phyloP scores from a whole-genome alignment of 1,140 invertebrate genomes.

The Phthorimaea operculella region DNA sequence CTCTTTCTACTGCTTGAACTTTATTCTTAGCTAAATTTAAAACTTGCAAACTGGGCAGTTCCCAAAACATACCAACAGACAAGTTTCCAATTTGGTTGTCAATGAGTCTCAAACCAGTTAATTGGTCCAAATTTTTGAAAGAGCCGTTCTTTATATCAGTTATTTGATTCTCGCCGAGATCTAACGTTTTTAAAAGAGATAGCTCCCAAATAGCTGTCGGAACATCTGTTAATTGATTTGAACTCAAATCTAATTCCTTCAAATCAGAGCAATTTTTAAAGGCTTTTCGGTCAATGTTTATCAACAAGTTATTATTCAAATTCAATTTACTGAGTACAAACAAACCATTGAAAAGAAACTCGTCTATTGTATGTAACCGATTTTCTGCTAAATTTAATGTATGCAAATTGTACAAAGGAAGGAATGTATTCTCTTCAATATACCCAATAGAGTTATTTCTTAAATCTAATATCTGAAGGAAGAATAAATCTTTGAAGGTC shows the following conservation, averaged over 20 bases:
- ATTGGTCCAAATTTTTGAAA: slow-evolving; percentile 83
- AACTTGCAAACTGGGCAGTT: slow-evolving; percentile 83
- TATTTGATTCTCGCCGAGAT: slow-evolving; percentile 89
- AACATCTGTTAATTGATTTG: slow-evolving; percentile 83
- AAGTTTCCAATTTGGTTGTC: slow-evolving; percentile 89
- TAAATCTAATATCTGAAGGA: slow-evolving; percentile 88
- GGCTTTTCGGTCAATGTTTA: slow-evolving; percentile 79
- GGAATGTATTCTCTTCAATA: slow-evolving; percentile 88
- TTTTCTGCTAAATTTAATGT: slow-evolving; percentile 89
- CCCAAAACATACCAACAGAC: slow-evolving; percentile 85
- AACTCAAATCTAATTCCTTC: slow-evolving; percentile 88
- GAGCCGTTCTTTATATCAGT: slow-evolving; percentile 82
- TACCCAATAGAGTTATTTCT: slow-evolving; percentile 88
- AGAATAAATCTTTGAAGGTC: slow-evolving; percentile 89
- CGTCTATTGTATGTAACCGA: slow-evolving; percentile 81
- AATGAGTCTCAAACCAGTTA: slow-evolving; percentile 85
- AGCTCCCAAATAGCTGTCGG: slow-evolving; percentile 85
- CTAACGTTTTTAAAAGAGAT: slow-evolving; percentile 84
- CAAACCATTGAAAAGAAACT: slow-evolving; percentile 85
- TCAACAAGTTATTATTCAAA: slow-evolving; percentile 84
- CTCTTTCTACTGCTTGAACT: slow-evolving; percentile 82
- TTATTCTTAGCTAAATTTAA: slow-evolving; percentile 90
- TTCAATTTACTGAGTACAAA: slow-evolving; percentile 86
- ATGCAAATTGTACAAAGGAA: slow-evolving; percentile 87
- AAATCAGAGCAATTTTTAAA: slow-evolving; percentile 91